Conservation (phyloP, 2,113 vertebrate genomes). For the Tiliqua scincoides region DNA sequence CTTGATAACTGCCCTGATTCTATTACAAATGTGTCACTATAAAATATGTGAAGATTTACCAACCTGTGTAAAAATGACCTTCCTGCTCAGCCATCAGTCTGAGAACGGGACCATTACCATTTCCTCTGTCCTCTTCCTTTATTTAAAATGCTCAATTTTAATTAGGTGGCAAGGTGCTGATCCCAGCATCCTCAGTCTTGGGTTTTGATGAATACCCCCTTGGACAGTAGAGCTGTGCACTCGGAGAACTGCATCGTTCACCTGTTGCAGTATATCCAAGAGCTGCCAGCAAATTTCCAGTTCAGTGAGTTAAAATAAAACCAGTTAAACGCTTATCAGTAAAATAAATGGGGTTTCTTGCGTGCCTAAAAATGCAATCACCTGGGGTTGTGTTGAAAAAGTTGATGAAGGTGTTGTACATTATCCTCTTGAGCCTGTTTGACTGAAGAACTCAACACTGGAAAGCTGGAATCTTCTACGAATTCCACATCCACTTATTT, state of each 20-base stretch:
- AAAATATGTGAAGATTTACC: slow-evolving; percentile 16
- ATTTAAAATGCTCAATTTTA: slow-evolving; percentile 45
- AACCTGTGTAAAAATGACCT: neutral
- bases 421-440: slow-evolving; percentile 62
- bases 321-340: slow-evolving; percentile 75
- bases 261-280: slow-evolving; percentile 54
- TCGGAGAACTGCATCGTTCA: slow-evolving; percentile 51
- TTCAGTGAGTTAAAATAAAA: slow-evolving; percentile 72
- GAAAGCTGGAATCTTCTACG: slow-evolving; percentile 51
- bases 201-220: slow-evolving; percentile 46
- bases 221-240: slow-evolving; percentile 42
- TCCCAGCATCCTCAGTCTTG: slow-evolving; percentile 18
- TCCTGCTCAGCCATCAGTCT: slow-evolving; percentile 1
- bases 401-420: slow-evolving; percentile 63
- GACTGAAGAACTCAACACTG: slow-evolving; percentile 68
- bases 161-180: slow-evolving; percentile 34
- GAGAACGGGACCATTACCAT: slow-evolving; percentile 32
- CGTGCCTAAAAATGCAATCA: slow-evolving; percentile 75
- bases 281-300: slow-evolving; percentile 59
- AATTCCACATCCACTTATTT: slow-evolving; percentile 14
- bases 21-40: slow-evolving; percentile 11
- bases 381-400: slow-evolving; percentile 53
- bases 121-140: neutral
- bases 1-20: slow-evolving; percentile 13
- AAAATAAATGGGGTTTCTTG: slow-evolving; percentile 68